Percentiles rank a stretch among this genome's conserved stretches.
These are phyloP conservation scores for Esox masquinongy DNA, from an alignment of 2,797 vertebrate genomes.

Conservation along the genomic window DNA sequence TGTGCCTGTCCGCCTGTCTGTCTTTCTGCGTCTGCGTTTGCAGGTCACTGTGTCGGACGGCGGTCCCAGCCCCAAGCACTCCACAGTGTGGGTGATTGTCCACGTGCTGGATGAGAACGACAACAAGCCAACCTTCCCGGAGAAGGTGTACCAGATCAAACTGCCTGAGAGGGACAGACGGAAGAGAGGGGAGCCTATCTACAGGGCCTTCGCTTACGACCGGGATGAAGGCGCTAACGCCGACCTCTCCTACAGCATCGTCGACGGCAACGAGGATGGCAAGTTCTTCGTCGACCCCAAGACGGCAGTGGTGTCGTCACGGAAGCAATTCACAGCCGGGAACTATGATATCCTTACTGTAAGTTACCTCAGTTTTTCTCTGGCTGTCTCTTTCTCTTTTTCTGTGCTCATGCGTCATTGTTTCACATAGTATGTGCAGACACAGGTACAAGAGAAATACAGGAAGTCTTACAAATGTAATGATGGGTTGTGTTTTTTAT, in stretches of 20 bases:
- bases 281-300: constrained; percentile 96
- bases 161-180: constrained; percentile 90
- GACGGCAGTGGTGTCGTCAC: constrained; percentile 91
- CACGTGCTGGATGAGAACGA: constrained; percentile 95
- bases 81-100: constrained; percentile 90
- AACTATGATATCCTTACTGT: constrained; percentile 96
- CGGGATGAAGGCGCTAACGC: constrained; percentile 90
- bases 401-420: neutral
- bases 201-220: constrained; percentile 92
- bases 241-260: constrained; percentile 91
- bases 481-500: no score
- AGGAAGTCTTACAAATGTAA: no score
- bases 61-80: constrained; percentile 82
- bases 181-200: constrained; percentile 90
- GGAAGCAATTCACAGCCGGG: constrained; percentile 89
- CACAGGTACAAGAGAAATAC: no score
- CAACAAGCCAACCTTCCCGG: constrained; percentile 91
- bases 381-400: neutral
- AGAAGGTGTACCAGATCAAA: constrained; percentile 94
- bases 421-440: neutral
- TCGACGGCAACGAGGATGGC: constrained; percentile 92
- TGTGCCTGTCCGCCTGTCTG: neutral
- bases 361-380: constrained; percentile 46
- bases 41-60: constrained; percentile 92
- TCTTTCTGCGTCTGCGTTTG: neutral